A percentile compares a stretch with the other conserved stretches of the same genome.
These are phyloP conservation scores for Ciona savignyi DNA, from an alignment of 23 tunicate genomes.

Conservation along the genomic window DNA sequence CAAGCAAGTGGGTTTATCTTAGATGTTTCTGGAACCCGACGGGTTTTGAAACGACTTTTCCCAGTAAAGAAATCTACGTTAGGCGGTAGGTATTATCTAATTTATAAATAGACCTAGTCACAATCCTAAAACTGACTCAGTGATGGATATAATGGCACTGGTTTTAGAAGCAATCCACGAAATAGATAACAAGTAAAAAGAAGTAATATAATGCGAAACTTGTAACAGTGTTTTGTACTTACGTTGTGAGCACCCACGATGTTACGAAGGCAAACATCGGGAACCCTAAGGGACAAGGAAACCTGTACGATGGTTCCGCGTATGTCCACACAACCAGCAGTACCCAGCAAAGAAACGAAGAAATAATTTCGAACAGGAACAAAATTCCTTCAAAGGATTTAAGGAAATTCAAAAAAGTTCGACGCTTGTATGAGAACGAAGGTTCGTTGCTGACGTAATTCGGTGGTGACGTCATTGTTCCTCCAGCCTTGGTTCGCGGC, in stretches of 20 bases:
- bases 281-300: slow-evolving; percentile 17
- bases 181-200: too few species aligned
- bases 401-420: slow-evolving; percentile 4
- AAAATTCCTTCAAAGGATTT: slow-evolving; percentile 8
- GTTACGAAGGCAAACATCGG: slow-evolving; percentile 12
- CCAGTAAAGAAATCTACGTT: too few species aligned
- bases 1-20: too few species aligned
- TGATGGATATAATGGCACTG: too few species aligned
- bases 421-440: background rate
- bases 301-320: slow-evolving; percentile 15
- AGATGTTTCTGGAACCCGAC: too few species aligned
- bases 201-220: too few species aligned
- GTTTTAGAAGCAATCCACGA: too few species aligned
- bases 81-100: too few species aligned
- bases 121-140: too few species aligned
- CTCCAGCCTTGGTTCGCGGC: background rate
- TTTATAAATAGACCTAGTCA: too few species aligned
- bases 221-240: too few species aligned
- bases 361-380: slow-evolving; percentile 7
- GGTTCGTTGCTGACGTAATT: background rate
- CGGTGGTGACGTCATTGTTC: slow-evolving; percentile 1
- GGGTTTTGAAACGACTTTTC: too few species aligned
- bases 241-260: slow-evolving; percentile 15
- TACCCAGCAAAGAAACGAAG: slow-evolving; percentile 16
- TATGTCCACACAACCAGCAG: slow-evolving; percentile 16